Evolutionary conservation across 2,888 invertebrate genomes (phyloP), one percentile per base, ranked within the genome.

Genomic region (Lysandra bellargus): DNA sequence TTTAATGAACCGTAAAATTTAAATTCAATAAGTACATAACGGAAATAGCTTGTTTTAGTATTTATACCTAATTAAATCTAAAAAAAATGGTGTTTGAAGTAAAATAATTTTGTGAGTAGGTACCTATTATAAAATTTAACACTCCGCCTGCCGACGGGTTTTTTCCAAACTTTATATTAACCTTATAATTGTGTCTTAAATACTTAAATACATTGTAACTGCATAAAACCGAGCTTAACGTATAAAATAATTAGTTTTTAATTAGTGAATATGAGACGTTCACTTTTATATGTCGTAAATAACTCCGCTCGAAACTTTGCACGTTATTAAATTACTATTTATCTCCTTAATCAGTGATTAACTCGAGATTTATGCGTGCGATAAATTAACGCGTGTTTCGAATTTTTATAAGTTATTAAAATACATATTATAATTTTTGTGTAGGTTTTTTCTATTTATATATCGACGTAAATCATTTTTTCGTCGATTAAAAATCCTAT

Each of bases 261-360:
- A 76, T 61, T 64, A 79, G 79, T 79, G 57, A 79, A 78, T 79
- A 78, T 74, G 37, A 44, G 64, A 78, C 57, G 72, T 64, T 78
- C 75, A 77, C 76, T 79, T 80, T 76, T 76, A 78, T 78, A 76
- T 60, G 79, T 75, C 80, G 78, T 80, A 77, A 79, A 80, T 80
- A 80, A 64, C 77, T 79, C 79, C 37, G 30, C 74, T 74, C 75
- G 61, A 74, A 60, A 80, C 77, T 73, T 78, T 77, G 77, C 78
- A 64, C 60, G 57, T 78, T 78, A 74, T 79, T 80, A 79, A 79
- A 44, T 60, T 79, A 76, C 49, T 53, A 76, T 76, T 76, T 76
- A 76, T 76, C 33, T 76, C 76, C 30, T 80, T 80, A 79, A 79
- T 80, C 64, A 80, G 79, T 33, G 17, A 76, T 76, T 76, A 76